Evolutionary conservation across 2,888 invertebrate species (phyloP).

Genomic region (Hydrotaea cyrtoneurina): DNA sequence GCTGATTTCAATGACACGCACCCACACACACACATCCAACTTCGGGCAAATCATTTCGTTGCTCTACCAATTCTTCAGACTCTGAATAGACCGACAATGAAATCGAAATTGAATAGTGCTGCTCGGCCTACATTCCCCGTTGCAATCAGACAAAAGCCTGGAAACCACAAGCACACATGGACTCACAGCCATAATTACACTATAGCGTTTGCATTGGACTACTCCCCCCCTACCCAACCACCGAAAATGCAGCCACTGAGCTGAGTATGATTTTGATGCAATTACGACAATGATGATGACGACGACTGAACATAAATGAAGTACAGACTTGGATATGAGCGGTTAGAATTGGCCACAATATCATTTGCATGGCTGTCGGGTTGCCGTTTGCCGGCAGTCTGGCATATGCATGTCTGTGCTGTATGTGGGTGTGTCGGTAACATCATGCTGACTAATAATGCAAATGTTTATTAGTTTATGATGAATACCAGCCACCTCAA

Average conservation of each 20-base stretch:
- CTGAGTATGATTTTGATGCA: slow-evolving; percentile 9
- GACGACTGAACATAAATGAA: neutral
- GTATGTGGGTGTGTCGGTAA: neutral
- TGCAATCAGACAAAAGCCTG: neutral
- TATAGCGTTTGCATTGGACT: neutral
- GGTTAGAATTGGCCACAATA: too few relatives aligned
- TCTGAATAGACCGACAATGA: neutral
- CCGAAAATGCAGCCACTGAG: slow-evolving; percentile 6
- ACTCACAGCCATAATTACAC: neutral
- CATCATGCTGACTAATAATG: slow-evolving; percentile 21
- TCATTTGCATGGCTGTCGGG: neutral
- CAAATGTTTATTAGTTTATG: slow-evolving; percentile 63
- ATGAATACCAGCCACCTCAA: slow-evolving; percentile 40
- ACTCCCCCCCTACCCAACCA: too few relatives aligned
- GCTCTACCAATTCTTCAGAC: too few relatives aligned
- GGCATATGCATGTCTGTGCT: neutral
- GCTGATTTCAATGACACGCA: too few relatives aligned
- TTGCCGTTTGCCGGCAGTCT: neutral
- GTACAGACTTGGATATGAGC: neutral
- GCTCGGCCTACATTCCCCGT: neutral
- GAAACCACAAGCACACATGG: slow-evolving; percentile 7
- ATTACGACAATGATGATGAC: neutral
- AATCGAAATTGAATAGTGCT: neutral
- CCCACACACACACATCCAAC: too few relatives aligned
- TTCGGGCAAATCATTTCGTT: too few relatives aligned